Base-by-base conservation (phyloP, 2,797 vertebrate species). In the Bufotes viridis region DNA sequence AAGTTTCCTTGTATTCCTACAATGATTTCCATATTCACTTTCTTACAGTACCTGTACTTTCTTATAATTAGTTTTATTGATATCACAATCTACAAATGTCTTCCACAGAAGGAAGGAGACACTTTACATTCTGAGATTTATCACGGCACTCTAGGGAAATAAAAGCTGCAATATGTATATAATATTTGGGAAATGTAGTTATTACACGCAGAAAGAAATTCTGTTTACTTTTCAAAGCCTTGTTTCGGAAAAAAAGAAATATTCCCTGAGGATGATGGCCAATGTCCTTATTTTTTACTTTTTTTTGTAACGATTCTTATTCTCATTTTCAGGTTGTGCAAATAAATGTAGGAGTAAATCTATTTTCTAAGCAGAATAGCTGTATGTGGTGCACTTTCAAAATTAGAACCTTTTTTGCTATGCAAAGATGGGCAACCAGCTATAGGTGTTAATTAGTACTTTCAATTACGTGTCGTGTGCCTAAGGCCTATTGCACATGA, bases 31-130 rank as follows among this genome's bases (percentile, higher is more conserved):
- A 29, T 61, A 76, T 76, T 76, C 83, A 29, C 20, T 53, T 72
- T 26, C 29, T 58, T 85, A 34, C 29, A 34, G 29, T 34, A 85
- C 83, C 83, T 85, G 83, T n/a, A 63, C 83, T 78, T 61, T 78
- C 34, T 65, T 49, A 78, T 85, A 85, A 85, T 85, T 85, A 85
- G 57, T 85, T 85, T 85, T 78, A 85, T 85, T 85, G 83, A 76
- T 85, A 60, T 70, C n/a, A 57, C 81, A 70, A 82, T 82, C 57
- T 51, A 70, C 81, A 82, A 82, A 82, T 82, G 81, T 82, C 81
- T 82, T 82, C 72, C 83, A 26, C 70, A 61, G 83, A 78, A 76
- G 83, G 72, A 85, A 76, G 72, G 83, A 51, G 78, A 85, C 83
- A 76, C 83, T 85, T 84, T 84, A 84, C 83, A 75, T 60, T 75